These are phyloP conservation scores for Coendou prehensilis DNA, from an alignment of 2,797 vertebrate genomes.

Conservation along the genomic window DNA sequence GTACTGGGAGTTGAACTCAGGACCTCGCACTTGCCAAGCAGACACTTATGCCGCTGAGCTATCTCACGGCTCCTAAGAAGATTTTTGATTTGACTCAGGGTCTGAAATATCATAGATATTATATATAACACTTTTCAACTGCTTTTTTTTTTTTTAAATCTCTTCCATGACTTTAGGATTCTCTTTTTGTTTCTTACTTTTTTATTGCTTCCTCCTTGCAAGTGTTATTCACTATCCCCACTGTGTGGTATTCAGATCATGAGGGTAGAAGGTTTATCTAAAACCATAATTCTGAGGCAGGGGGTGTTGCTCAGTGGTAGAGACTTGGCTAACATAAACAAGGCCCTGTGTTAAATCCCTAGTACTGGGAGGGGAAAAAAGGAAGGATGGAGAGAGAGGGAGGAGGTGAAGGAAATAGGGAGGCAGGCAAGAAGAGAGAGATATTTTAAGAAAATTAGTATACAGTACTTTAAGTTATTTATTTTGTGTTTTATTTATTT, in stretches of 20 bases:
- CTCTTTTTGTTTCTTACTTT: neutral
- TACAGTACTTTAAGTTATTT: neutral
- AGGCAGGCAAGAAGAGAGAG: neutral
- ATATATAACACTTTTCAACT: neutral
- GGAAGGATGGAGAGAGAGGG: neutral
- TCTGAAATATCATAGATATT: constrained; percentile 35
- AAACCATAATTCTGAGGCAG: constrained; percentile 29
- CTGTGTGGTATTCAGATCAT: constrained; percentile 23
- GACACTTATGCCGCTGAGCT: no score
- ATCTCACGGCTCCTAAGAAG: no score
- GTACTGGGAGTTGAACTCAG: no score
- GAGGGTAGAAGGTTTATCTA: constrained; percentile 8
- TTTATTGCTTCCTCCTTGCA: neutral
- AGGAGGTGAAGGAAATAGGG: neutral
- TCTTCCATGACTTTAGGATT: neutral
- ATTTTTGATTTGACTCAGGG: constrained; percentile 34
- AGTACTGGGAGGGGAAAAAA: neutral
- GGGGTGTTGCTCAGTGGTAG: neutral
- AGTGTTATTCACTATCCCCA: neutral
- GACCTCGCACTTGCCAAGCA: no score
- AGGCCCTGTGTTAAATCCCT: neutral
- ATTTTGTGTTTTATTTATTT: neutral
- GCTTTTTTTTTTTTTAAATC: neutral
- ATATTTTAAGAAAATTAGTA: neutral
- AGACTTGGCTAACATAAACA: neutral